Evolutionary conservation across 2,888 invertebrate genomes (phyloP), one percentile per base, ranked within the genome.

Genomic region (Schizotus pectinicornis): DNA sequence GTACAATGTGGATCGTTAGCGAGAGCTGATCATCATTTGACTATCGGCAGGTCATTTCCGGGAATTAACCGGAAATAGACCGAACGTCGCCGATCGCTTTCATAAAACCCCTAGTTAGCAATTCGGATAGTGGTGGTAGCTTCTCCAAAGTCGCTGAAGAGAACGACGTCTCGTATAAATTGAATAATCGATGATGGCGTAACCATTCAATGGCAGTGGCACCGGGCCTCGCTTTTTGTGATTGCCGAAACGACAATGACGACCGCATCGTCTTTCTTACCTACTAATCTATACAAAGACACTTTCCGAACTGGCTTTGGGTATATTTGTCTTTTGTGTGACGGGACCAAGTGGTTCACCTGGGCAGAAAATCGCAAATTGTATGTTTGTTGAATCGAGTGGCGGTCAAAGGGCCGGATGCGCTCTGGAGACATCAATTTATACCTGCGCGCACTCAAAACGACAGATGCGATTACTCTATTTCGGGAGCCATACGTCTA

Each of bases 41-140:
- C 71, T 71, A 73, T 73, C 67, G 67, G 64, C 67, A 68, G 73
- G 73, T 73, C 72, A 72, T 71, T 70, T 72, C 73, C 70, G 68
- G 38, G 30, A 35, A 50, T 60, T 45, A 53, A 47, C 53, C 67
- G 73, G 71, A 72, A 74, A 69, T 68, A 66, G 72, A 69, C 67
- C 64, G 31, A 56, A 43, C 55, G 66, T 61, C 68, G 60, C 59
- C 65, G 49, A 49, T 56, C 56, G 14, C 22, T 50, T 42, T 39
- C 54, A 50, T 59, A 67, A 65, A 67, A 64, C 60, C 48, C 42
- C 49, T 61, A 65, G 58, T 63, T 64, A 61, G 58, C 42, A 57
- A 59, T 60, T 55, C 51, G 39, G 48, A 47, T 56, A 45, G 55
- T 43, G 47, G 48, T 37, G 47, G 48, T 37, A 56, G 45, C 56